Base-by-base conservation (phyloP, 2,888 invertebrate genomes). In the Oxycera nigricornis region DNA sequence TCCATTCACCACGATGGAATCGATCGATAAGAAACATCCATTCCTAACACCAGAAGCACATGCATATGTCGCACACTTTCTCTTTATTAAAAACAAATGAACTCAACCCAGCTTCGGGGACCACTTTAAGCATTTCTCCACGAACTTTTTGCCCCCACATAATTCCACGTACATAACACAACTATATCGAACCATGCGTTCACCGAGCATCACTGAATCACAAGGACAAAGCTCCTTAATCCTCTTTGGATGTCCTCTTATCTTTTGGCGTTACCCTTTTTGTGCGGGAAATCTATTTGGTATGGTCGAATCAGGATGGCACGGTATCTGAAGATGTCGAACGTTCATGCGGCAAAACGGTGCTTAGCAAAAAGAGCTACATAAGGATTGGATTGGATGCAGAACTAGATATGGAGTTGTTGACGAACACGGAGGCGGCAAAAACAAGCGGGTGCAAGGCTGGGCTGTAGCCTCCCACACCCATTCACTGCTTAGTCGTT, bases 181-280 rank as follows among this genome's bases (percentile, higher is more conserved):
- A 2, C 6, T 14, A 17, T 31, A 30, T 7, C 61, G 35, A 30
- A 61, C 17, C 61, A 61, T 28, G 35, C 17, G n/a, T 20, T 31
- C 17, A 61, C 3, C 31, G n/a, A 4, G 20, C 31, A 31, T 31
- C 17, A 20, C 3, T 17, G 20, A 61, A 17, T 30, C 61, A 31
- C 59, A 59, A 28, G 59, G 59, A 59, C 24, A 28, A 28, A 39
- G 22, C 28, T 31, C 70, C 22, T 55, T 35, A 70, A 35, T 70
- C 70, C 55, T 70, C 55, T 30, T 55, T 35, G 55, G 31, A 70
- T 22, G 52, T 70, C 70, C 52, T 70, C 70, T 70, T 52, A 70
- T 70, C 70, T 52, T 70, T 30, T 26, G 31, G 70, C 24, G 52
- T n/a, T 70, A 11, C n/a, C 31, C 55, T 52, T 55, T 70, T 70